Conservation (phyloP, 2,797 vertebrate species). For the Gymnothorax javanicus region DNA sequence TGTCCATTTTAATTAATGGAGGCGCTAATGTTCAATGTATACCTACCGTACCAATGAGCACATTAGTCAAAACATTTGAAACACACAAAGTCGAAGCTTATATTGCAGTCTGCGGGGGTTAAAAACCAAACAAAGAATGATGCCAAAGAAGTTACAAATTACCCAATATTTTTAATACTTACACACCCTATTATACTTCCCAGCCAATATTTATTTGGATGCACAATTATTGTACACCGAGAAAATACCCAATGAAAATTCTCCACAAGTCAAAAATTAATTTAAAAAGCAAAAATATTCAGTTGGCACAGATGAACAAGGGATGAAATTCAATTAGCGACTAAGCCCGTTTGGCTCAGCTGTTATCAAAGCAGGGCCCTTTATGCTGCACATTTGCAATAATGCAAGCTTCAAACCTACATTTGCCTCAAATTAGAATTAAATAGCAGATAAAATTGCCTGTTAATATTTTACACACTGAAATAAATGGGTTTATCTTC, state of each 20-base stretch:
- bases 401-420: neutral
- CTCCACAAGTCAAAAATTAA: neutral
- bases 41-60: neutral
- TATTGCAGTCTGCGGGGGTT: no score
- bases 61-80: neutral
- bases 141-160: no score
- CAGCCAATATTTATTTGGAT: neutral
- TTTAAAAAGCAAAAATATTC: neutral
- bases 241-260: neutral
- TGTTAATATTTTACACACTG: conserved; percentile 7
- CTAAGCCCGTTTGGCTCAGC: no score
- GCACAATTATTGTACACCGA: neutral
- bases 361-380: neutral
- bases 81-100: no score
- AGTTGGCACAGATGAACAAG: neutral
- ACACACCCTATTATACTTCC: neutral
- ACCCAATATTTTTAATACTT: neutral
- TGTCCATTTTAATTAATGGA: neutral
- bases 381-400: conserved; percentile 4
- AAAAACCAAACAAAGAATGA: no score
- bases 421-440: neutral
- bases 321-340: neutral
- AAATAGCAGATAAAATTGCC: neutral
- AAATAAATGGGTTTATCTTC: neutral
- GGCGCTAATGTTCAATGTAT: neutral